Evolutionary conservation across 2,888 invertebrate genomes (phyloP).

Genomic region (Eupelmus urozonus): DNA sequence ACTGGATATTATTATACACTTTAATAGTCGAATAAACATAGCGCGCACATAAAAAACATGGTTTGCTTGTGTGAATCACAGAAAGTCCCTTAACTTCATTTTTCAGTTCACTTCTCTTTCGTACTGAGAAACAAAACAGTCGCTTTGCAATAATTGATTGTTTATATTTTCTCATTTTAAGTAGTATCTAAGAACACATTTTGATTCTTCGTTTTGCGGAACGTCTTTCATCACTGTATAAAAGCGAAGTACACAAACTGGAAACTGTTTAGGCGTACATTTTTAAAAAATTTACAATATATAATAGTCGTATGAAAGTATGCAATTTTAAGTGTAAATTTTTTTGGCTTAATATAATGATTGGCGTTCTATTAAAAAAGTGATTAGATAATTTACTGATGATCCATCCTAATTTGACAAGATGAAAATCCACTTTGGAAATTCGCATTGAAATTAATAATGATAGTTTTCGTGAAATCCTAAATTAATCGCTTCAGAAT

Average conservation of each 20-base stretch:
- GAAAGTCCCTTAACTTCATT: slow-evolving; percentile 34
- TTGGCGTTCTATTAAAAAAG: background rate
- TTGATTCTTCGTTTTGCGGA: slow-evolving; percentile 42
- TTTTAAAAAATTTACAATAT: background rate
- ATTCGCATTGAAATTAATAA: slow-evolving; percentile 21
- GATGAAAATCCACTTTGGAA: slow-evolving; percentile 23
- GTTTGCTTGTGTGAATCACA: slow-evolving; percentile 41
- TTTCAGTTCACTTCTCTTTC: slow-evolving; percentile 40
- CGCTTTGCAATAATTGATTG: background rate
- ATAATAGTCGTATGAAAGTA: background rate
- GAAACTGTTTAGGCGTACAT: background rate
- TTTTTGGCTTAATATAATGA: background rate
- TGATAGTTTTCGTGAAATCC: background rate
- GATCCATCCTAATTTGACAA: background rate
- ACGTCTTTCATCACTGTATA: background rate
- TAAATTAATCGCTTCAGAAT: slow-evolving; percentile 7
- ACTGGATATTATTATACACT: slow-evolving; percentile 43
- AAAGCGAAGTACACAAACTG: slow-evolving; percentile 12
- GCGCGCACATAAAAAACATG: slow-evolving; percentile 36
- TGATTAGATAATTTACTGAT: too few relatives aligned
- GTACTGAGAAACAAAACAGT: slow-evolving; percentile 13
- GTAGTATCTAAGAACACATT: slow-evolving; percentile 48
- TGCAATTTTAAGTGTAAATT: slow-evolving; percentile 6
- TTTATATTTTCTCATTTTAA: background rate
- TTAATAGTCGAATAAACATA: slow-evolving; percentile 35